Conservation (phyloP, 2,113 vertebrate genomes). For the Plecturocebus donacophilus region DNA sequence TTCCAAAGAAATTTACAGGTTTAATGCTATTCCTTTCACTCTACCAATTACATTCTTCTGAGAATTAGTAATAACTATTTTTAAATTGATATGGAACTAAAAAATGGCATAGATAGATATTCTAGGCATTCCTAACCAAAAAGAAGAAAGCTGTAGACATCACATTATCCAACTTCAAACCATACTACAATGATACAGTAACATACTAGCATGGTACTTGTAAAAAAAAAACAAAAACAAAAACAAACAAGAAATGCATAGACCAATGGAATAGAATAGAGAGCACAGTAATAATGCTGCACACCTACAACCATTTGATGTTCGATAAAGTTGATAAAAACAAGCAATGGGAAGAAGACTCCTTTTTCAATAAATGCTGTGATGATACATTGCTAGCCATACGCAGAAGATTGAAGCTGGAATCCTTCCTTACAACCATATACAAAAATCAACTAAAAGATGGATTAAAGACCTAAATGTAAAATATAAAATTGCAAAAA, state of each 20-base stretch:
- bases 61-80: background rate
- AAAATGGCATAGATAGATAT: background rate
- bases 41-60: background rate
- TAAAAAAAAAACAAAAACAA: background rate
- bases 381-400: background rate
- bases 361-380: background rate
- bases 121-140: background rate
- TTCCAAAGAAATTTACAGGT: too few relatives aligned
- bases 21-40: background rate
- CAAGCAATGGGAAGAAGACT: background rate
- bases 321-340: background rate
- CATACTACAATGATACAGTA: background rate
- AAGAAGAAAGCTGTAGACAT: background rate
- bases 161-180: background rate
- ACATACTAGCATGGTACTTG: background rate
- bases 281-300: background rate
- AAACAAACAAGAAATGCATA: too few relatives aligned
- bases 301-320: background rate
- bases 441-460: background rate
- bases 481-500: too few relatives aligned
- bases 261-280: background rate
- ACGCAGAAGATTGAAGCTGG: background rate
- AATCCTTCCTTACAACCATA: background rate
- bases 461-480: background rate
- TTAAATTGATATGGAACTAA: background rate